phyloP scores from a whole-genome alignment of 2,888 invertebrate genomes.

The Ophonus ardosiacus region DNA sequence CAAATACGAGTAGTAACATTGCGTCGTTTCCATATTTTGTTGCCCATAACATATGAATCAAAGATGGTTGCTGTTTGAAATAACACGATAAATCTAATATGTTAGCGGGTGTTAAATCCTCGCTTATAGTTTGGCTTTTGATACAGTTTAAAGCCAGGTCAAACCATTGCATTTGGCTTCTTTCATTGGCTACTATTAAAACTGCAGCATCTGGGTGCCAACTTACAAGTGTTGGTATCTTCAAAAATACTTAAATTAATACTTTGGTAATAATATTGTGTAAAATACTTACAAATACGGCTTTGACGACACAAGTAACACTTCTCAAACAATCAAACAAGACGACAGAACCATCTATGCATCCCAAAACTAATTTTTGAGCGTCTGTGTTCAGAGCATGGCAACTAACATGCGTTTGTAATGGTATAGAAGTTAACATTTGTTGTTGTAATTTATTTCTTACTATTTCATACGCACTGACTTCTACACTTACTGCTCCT shows the following conservation, averaged over 20 bases:
- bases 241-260: slow-evolving; percentile 59
- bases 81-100: slow-evolving; percentile 82
- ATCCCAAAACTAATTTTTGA: slow-evolving; percentile 85
- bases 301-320: slow-evolving; percentile 85
- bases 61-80: slow-evolving; percentile 74
- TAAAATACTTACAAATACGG: slow-evolving; percentile 83
- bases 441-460: slow-evolving; percentile 80
- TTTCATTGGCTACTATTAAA: slow-evolving; percentile 83
- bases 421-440: slow-evolving; percentile 83
- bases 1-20: slow-evolving; percentile 79
- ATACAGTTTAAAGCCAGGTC: slow-evolving; percentile 84
- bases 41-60: slow-evolving; percentile 56
- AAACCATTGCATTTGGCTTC: slow-evolving; percentile 86
- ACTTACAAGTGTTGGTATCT: slow-evolving; percentile 82
- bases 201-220: slow-evolving; percentile 87
- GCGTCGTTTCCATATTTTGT: slow-evolving; percentile 2
- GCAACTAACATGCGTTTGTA: slow-evolving; percentile 84
- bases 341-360: slow-evolving; percentile 90
- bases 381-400: slow-evolving; percentile 84
- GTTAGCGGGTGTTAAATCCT: slow-evolving; percentile 81
- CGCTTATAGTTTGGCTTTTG: slow-evolving; percentile 82
- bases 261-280: no score
- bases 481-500: slow-evolving; percentile 84
- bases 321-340: slow-evolving; percentile 87
- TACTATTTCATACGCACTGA: slow-evolving; percentile 81